A percentile compares a stretch with the other conserved stretches of the same genome.
Evolutionary conservation across 92 coral and sea anemone genomes (phyloP).

Genomic region (Pocillopora grandis): DNA sequence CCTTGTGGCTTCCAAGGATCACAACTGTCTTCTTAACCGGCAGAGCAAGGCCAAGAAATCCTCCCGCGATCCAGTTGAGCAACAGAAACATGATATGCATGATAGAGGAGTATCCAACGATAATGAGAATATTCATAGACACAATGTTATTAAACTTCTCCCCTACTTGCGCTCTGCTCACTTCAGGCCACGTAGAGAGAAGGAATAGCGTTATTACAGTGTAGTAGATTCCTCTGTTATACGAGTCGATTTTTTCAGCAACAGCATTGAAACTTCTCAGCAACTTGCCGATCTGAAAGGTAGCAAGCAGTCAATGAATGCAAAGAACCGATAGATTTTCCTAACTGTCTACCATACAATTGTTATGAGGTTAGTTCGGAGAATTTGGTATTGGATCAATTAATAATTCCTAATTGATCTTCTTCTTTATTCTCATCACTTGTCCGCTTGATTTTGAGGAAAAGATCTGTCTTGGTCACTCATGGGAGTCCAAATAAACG

Average conservation of each 20-base stretch:
- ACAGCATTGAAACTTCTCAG: slow-evolving; percentile 52
- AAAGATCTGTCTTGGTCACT: too few relatives aligned
- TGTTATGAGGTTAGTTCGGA: too few relatives aligned
- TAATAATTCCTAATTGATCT: too few relatives aligned
- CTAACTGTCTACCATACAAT: neutral
- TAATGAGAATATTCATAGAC: slow-evolving; percentile 77
- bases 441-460: neutral
- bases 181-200: slow-evolving; percentile 77
- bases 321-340: neutral
- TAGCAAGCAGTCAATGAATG: neutral
- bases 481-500: too few relatives aligned
- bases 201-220: slow-evolving; percentile 46
- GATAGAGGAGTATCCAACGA: slow-evolving; percentile 82
- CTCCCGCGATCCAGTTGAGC: slow-evolving; percentile 73
- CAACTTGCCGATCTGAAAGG: slow-evolving; percentile 50
- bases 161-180: slow-evolving; percentile 73
- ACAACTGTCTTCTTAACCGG: slow-evolving; percentile 82
- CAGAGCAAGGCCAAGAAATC: slow-evolving; percentile 61
- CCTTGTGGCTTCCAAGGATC: slow-evolving; percentile 83
- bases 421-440: too few relatives aligned
- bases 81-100: slow-evolving; percentile 87
- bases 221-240: slow-evolving; percentile 48
- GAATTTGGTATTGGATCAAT: too few relatives aligned
- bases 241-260: slow-evolving; percentile 58
- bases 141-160: slow-evolving; percentile 71